These are phyloP conservation scores for Streptopelia turtur DNA, from an alignment of 2,797 vertebrate genomes.

Conservation along the genomic window DNA sequence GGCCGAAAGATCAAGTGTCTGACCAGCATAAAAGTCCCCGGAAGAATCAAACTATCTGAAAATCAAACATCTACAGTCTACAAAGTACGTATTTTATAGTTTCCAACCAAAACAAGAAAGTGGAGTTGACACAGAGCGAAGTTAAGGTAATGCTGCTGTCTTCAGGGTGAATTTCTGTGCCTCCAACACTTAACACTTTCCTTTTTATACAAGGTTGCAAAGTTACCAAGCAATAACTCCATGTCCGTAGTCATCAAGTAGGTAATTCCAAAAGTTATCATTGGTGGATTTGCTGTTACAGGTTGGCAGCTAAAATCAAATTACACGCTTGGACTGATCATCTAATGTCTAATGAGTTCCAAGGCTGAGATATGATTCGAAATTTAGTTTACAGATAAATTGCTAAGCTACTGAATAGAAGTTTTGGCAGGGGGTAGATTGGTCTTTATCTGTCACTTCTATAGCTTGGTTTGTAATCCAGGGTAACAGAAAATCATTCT, in stretches of 20 bases:
- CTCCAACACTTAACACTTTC: background rate
- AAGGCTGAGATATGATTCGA: constrained; percentile 41
- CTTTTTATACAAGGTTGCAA: background rate
- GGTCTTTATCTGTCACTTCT: constrained; percentile 70
- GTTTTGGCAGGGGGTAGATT: constrained; percentile 53
- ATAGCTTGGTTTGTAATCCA: constrained; percentile 55
- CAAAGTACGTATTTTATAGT: background rate
- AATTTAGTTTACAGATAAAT: constrained; percentile 66
- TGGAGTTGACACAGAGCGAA: background rate
- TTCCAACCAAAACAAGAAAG: background rate
- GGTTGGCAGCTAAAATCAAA: constrained; percentile 23
- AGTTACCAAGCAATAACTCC: background rate
- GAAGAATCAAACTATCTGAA: background rate
- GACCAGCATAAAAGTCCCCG: background rate
- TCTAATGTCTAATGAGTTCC: constrained; percentile 52
- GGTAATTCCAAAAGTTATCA: background rate
- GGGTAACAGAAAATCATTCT: constrained; percentile 75
- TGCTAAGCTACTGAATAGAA: background rate
- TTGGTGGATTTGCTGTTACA: background rate
- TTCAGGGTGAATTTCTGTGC: background rate
- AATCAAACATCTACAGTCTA: background rate
- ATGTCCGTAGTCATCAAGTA: background rate
- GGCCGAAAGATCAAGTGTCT: background rate
- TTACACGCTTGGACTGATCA: background rate
- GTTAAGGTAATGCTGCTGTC: background rate